A percentile compares a stretch with the other conserved stretches of the same genome.
These are phyloP conservation scores for Lasioglossum villosulum DNA, from an alignment of 2,888 invertebrate species.

Conservation along the genomic window DNA sequence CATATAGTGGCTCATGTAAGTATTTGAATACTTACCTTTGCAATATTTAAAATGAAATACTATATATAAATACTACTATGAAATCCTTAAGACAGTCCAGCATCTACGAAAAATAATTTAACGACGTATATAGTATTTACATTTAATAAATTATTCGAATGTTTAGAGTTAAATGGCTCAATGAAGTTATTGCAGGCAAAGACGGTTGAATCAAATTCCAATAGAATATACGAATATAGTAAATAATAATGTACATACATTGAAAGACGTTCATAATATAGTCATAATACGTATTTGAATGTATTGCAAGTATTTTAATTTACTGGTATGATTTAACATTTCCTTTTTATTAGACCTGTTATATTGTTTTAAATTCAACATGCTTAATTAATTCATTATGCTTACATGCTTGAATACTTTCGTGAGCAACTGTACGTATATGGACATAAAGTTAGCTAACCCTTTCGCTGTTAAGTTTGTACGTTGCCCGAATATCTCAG, in stretches of 20 bases:
- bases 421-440: background rate
- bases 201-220: background rate
- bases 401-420: slow-evolving; percentile 1
- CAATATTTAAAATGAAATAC: background rate
- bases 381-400: background rate
- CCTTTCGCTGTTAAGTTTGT: background rate
- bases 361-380: background rate
- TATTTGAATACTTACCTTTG: background rate
- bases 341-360: background rate
- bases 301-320: background rate
- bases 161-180: background rate
- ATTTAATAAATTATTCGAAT: background rate
- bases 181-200: background rate
- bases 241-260: background rate
- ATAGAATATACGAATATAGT: background rate
- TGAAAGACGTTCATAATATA: background rate
- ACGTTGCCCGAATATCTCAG: background rate
- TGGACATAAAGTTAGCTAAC: background rate
- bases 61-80: too few relatives aligned
- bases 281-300: background rate
- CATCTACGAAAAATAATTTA: too few relatives aligned
- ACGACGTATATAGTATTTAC: background rate
- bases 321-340: background rate
- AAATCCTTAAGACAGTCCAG: too few relatives aligned
- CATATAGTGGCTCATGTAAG: background rate